A percentile compares a stretch with the other conserved stretches of the same genome.
These are phyloP conservation scores for Cydia splendana DNA, from an alignment of 1,140 invertebrate genomes.

Conservation along the genomic window DNA sequence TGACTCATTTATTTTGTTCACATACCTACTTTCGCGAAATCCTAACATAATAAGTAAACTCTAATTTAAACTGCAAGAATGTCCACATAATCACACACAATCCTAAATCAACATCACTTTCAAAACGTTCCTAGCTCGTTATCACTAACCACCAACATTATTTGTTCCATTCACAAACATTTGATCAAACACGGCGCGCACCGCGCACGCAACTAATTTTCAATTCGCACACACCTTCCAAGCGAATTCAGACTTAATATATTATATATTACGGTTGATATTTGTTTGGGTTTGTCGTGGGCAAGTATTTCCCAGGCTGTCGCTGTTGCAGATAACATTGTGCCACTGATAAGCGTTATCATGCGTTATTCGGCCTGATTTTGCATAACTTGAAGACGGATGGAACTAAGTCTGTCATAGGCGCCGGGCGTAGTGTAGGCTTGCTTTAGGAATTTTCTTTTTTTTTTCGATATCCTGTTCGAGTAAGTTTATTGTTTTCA, in stretches of 20 bases:
- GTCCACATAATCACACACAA: background rate
- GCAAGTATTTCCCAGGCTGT: slow-evolving; percentile 43
- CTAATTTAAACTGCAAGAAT: background rate
- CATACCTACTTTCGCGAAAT: background rate
- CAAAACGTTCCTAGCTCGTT: slow-evolving; percentile 4
- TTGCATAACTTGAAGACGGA: slow-evolving; percentile 43
- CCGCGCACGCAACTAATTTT: slow-evolving; percentile 10
- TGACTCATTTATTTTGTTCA: background rate
- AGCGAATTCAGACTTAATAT: background rate
- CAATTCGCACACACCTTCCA: background rate
- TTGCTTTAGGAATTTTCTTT: background rate
- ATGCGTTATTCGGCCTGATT: slow-evolving; percentile 45
- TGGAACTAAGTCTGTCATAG: slow-evolving; percentile 18
- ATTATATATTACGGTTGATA: background rate
- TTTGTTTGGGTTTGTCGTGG: background rate
- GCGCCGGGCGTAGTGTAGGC: too few species aligned
- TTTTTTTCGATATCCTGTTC: too few species aligned
- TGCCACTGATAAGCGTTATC: slow-evolving; percentile 50
- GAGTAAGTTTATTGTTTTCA: too few species aligned
- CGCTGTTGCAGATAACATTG: slow-evolving; percentile 45
- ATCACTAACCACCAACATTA: background rate
- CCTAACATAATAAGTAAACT: too few species aligned
- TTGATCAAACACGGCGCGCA: slow-evolving; percentile 7
- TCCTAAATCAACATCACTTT: background rate
- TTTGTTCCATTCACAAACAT: background rate